Evolutionary conservation across 1,140 invertebrate species (phyloP).

Genomic region (Sipha flava): DNA sequence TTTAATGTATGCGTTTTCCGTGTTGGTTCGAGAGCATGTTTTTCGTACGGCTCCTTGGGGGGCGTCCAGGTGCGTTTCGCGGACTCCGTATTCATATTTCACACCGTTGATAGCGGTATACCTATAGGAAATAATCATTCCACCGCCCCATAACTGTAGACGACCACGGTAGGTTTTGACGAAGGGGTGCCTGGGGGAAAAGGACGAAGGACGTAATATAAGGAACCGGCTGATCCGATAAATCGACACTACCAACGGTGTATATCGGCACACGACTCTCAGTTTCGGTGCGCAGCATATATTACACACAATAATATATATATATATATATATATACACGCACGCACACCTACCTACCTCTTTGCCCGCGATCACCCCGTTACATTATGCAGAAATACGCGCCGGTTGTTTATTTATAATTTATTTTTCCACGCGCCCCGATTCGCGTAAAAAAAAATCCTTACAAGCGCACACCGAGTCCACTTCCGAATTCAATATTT

Average conservation of each 20-base stretch:
- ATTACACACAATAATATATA: too few species aligned
- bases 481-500: conserved; percentile 18
- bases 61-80: background rate
- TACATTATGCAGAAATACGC: background rate
- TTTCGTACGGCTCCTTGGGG: background rate
- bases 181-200: background rate
- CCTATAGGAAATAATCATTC: background rate
- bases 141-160: background rate
- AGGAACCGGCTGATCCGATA: background rate
- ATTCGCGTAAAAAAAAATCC: background rate
- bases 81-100: background rate
- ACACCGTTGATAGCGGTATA: background rate
- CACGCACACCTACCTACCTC: background rate
- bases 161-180: too few species aligned
- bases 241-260: background rate
- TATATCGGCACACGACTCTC: too few species aligned
- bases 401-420: background rate
- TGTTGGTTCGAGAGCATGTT: background rate
- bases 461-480: background rate
- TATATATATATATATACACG: too few species aligned
- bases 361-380: background rate
- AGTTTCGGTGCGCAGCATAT: too few species aligned
- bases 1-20: background rate
- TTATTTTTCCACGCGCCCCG: background rate
- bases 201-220: background rate